phyloP scores from a whole-genome alignment of 2,888 invertebrate species.

The Nephrotoma flavescens region DNA sequence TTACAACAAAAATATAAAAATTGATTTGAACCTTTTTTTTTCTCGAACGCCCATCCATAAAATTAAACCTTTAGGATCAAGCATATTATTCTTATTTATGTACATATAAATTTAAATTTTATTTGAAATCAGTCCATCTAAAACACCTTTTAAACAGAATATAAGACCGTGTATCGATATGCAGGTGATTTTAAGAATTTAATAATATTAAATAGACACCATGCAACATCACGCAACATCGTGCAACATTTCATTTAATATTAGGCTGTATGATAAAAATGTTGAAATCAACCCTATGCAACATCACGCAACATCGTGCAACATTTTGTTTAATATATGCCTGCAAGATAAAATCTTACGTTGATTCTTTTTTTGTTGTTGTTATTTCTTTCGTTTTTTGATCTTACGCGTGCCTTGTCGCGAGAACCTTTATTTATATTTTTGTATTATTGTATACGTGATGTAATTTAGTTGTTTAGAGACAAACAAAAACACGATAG shows the following conservation, averaged over 20 bases:
- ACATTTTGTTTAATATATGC: neutral
- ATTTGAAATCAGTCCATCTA: neutral
- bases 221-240: neutral
- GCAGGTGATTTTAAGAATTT: neutral
- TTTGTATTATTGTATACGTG: neutral
- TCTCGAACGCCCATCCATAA: neutral
- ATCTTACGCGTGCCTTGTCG: constrained; percentile 2
- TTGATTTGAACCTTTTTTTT: neutral
- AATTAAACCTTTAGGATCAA: neutral
- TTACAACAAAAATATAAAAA: neutral
- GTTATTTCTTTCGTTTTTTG: neutral
- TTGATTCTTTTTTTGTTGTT: neutral
- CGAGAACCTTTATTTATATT: neutral
- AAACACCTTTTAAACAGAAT: neutral
- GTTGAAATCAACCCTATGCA: neutral
- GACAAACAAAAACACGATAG: neutral
- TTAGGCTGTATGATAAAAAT: neutral
- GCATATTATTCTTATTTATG: neutral
- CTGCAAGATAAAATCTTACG: neutral
- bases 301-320: neutral
- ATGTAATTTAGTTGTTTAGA: neutral
- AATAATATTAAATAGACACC: neutral
- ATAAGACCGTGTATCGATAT: neutral
- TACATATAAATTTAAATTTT: neutral
- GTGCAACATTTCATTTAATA: neutral